A percentile compares a stretch with the other conserved stretches of the same genome.
Evolutionary conservation across 1,140 invertebrate species (phyloP).

Genomic region (Ephestia elutella): DNA sequence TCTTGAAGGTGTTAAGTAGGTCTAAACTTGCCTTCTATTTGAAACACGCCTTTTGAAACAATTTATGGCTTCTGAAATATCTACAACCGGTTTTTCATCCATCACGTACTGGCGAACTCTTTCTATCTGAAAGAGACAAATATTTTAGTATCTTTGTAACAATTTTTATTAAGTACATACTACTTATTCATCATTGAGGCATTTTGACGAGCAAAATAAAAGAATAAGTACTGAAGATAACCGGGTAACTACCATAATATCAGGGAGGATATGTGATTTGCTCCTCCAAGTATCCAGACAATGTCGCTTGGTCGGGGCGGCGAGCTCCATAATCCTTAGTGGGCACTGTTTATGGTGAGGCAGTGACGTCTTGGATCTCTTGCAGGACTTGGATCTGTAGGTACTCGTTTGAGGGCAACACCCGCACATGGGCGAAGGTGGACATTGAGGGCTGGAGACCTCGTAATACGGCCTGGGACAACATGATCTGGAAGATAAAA

Average conservation of each 20-base stretch:
- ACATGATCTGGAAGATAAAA: not conserved
- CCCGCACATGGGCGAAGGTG: not conserved
- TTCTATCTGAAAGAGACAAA: slow-evolving; percentile 35
- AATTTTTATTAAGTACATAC: too few relatives aligned
- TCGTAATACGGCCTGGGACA: not conserved
- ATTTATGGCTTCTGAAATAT: slow-evolving; percentile 45
- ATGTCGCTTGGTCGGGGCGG: slow-evolving; percentile 50
- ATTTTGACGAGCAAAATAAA: too few relatives aligned
- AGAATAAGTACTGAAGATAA: not conserved
- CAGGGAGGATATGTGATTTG: slow-evolving; percentile 38
- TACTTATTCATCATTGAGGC: too few relatives aligned
- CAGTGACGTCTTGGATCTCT: not conserved
- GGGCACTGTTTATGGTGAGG: slow-evolving; percentile 28
- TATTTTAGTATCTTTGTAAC: too few relatives aligned
- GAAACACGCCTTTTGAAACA: slow-evolving; percentile 35
- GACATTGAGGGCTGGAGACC: not conserved
- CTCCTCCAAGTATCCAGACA: slow-evolving; percentile 58
- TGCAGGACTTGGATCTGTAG: not conserved
- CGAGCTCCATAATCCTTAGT: slow-evolving; percentile 47
- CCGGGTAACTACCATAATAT: slow-evolving; percentile 40
- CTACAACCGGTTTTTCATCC: slow-evolving; percentile 44
- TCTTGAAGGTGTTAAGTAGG: not conserved
- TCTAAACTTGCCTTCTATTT: not conserved
- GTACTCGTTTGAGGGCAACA: not conserved
- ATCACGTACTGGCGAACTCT: slow-evolving; percentile 44